A percentile compares a stretch with the other conserved stretches of the same genome.
phyloP scores from a whole-genome alignment of 53 echinoderm and acorn worm genomes.

The Holothuria scabra region DNA sequence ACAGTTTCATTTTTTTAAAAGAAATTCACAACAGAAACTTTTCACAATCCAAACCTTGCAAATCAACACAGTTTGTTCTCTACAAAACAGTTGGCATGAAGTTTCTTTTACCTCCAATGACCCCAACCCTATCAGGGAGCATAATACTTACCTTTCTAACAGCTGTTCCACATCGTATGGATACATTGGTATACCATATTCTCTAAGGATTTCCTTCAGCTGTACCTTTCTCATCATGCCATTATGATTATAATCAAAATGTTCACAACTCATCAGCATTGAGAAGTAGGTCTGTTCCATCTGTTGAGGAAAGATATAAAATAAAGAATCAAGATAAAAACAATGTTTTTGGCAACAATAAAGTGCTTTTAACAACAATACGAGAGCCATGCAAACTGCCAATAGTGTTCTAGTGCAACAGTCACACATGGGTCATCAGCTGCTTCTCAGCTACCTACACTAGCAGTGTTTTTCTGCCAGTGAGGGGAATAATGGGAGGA shows the following conservation, averaged over 20 bases:
- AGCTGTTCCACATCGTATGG: conserved; percentile 78
- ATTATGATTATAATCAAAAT: conserved; percentile 67
- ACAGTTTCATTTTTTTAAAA: too few relatives aligned
- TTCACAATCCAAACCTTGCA: too few relatives aligned
- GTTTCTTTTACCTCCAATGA: background rate
- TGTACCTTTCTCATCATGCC: conserved; percentile 73
- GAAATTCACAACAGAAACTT: too few relatives aligned
- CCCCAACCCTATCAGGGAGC: background rate
- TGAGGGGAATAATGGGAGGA: too few relatives aligned
- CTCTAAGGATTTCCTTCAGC: conserved; percentile 67
- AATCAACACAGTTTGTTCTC: background rate
- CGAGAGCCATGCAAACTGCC: too few relatives aligned
- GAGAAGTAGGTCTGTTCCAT: conserved; percentile 84
- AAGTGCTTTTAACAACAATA: too few relatives aligned
- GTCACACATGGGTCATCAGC: too few relatives aligned
- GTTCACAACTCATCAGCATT: conserved; percentile 80
- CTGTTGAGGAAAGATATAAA: conserved; percentile 45
- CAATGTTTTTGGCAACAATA: too few relatives aligned
- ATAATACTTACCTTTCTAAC: conserved; percentile 72
- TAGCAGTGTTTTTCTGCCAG: too few relatives aligned
- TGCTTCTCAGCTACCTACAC: too few relatives aligned
- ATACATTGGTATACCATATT: conserved; percentile 75
- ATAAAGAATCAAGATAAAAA: too few relatives aligned
- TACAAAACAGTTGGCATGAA: background rate
- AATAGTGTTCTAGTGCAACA: too few relatives aligned